These are phyloP conservation scores for Paradisaea rubra DNA, from an alignment of 2,113 vertebrate genomes.

Conservation along the genomic window DNA sequence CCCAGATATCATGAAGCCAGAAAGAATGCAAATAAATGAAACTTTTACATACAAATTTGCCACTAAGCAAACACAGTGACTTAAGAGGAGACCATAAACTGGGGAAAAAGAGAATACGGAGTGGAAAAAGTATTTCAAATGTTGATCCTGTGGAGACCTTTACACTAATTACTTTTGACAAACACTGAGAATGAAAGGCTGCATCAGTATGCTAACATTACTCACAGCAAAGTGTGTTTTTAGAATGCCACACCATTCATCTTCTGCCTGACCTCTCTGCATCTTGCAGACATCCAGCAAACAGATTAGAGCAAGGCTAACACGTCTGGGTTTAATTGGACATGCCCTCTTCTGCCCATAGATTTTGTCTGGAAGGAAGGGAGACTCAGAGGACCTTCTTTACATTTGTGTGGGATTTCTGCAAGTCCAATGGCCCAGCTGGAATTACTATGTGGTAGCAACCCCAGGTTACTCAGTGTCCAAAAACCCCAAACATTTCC, in stretches of 20 bases:
- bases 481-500: background rate
- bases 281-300: conserved; percentile 19
- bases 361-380: conserved; percentile 4
- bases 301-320: background rate
- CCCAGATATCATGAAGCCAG: background rate
- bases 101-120: background rate
- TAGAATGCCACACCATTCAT: background rate
- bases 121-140: background rate
- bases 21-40: background rate
- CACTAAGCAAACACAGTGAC: background rate
- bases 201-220: conserved; percentile 17
- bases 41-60: background rate
- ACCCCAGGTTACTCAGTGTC: background rate
- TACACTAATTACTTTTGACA: conserved; percentile 5
- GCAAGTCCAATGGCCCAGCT: background rate
- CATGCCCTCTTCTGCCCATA: conserved; percentile 12
- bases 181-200: conserved; percentile 3
- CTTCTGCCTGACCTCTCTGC: conserved; percentile 8
- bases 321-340: background rate
- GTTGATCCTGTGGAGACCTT: background rate
- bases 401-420: background rate
- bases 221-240: conserved; percentile 12
- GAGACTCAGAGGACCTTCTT: background rate
- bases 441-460: background rate
- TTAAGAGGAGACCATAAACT: background rate